These are phyloP conservation scores for Malacosoma neustria DNA, from an alignment of 2,888 invertebrate genomes.

Conservation along the genomic window DNA sequence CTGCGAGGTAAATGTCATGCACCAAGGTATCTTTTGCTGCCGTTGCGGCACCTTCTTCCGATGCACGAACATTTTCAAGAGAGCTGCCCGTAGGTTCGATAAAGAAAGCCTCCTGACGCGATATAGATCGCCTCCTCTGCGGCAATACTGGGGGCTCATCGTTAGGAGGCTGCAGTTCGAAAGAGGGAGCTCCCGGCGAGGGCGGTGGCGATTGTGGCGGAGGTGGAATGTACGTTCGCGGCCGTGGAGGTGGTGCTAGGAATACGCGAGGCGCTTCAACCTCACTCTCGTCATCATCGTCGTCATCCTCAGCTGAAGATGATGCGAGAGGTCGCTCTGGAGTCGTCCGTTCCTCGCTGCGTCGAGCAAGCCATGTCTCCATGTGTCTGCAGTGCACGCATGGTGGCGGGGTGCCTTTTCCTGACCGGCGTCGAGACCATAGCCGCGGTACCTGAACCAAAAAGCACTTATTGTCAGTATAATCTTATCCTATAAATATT, in stretches of 20 bases:
- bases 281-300: conserved; percentile 70
- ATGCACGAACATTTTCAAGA: conserved; percentile 79
- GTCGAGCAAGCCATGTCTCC: conserved; percentile 80
- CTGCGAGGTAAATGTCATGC: conserved; percentile 84
- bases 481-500: too few species aligned
- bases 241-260: conserved; percentile 76
- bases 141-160: conserved; percentile 59
- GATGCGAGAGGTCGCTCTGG: conserved; percentile 50
- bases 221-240: conserved; percentile 42
- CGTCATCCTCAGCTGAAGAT: conserved; percentile 61
- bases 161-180: conserved; percentile 72
- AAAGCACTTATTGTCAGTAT: too few species aligned
- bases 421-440: conserved; percentile 77
- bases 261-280: conserved; percentile 72
- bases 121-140: conserved; percentile 81
- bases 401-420: conserved; percentile 79
- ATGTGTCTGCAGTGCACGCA: conserved; percentile 87
- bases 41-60: conserved; percentile 47
- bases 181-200: conserved; percentile 70
- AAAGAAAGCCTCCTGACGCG: conserved; percentile 88
- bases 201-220: conserved; percentile 65
- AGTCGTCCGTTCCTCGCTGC: conserved; percentile 53
- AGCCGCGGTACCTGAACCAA: conserved; percentile 74
- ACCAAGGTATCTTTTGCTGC: conserved; percentile 64
- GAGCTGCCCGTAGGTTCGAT: conserved; percentile 83